These are phyloP conservation scores for Hephaestus fuliginosus DNA, from an alignment of 2,797 vertebrate species.

Conservation along the genomic window DNA sequence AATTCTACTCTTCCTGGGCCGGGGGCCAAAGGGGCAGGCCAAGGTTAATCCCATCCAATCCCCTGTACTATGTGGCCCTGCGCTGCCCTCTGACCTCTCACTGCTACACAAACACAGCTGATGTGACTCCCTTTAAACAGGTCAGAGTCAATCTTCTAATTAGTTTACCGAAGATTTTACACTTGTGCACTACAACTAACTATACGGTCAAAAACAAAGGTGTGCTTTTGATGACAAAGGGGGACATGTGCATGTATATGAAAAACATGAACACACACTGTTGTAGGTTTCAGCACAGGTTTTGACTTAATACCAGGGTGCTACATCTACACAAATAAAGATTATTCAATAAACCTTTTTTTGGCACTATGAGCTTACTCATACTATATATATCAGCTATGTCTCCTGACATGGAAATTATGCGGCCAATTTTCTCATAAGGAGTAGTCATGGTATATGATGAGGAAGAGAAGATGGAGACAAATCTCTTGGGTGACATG, in stretches of 20 bases:
- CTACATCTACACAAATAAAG: background rate
- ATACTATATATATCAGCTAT: background rate
- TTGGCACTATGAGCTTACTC: background rate
- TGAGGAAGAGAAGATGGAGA: constrained; percentile 18
- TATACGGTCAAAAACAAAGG: constrained; percentile 8
- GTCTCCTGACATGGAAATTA: background rate
- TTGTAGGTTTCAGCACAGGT: background rate
- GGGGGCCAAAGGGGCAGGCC: constrained; percentile 79
- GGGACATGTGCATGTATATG: background rate
- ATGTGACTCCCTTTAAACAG: constrained; percentile 63
- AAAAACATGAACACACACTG: background rate
- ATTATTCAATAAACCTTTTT: background rate
- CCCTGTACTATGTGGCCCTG: constrained; percentile 65
- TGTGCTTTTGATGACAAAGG: background rate
- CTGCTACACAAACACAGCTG: constrained; percentile 62
- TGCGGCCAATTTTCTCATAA: background rate
- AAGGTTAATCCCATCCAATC: constrained; percentile 91
- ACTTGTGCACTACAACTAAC: background rate
- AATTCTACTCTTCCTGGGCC: constrained; percentile 87
- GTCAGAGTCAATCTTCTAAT: constrained; percentile 59
- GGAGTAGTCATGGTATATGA: constrained; percentile 23
- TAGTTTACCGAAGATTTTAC: constrained; percentile 63
- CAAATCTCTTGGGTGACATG: constrained; percentile 20
- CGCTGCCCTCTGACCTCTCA: constrained; percentile 59
- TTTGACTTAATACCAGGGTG: background rate